Percentiles rank a stretch among this genome's conserved stretches.
Evolutionary conservation across 2,113 vertebrate species (phyloP).

Genomic region (Oryzias melastigma): DNA sequence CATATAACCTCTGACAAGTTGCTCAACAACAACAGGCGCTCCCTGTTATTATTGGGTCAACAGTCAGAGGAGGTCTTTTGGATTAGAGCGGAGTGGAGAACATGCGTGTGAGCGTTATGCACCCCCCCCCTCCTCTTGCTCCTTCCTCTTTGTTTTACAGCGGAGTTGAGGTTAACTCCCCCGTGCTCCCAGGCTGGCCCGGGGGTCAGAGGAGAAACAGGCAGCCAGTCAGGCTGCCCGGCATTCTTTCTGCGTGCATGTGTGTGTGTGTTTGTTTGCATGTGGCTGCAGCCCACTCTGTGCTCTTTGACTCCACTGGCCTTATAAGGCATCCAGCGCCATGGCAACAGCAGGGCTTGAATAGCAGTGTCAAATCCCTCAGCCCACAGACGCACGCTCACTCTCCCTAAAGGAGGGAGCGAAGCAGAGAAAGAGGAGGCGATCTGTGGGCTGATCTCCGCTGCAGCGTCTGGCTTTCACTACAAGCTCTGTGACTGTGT

Average conservation of each 20-base stretch:
- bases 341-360: slow-evolving; percentile 85
- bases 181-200: slow-evolving; percentile 54
- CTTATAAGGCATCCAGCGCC: slow-evolving; percentile 82
- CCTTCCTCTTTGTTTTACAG: slow-evolving; percentile 46
- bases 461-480: slow-evolving; percentile 56
- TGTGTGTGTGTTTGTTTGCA: slow-evolving; percentile 45
- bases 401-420: slow-evolving; percentile 70
- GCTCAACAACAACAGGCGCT: slow-evolving; percentile 62
- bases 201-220: slow-evolving; percentile 74
- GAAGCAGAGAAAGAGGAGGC: slow-evolving; percentile 57
- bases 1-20: slow-evolving; percentile 68
- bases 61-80: slow-evolving; percentile 65
- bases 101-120: slow-evolving; percentile 50
- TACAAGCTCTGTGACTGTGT: slow-evolving; percentile 44
- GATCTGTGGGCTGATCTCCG: slow-evolving; percentile 59
- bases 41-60: slow-evolving; percentile 71
- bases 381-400: slow-evolving; percentile 80
- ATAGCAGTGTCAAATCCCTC: slow-evolving; percentile 88
- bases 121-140: slow-evolving; percentile 12
- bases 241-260: slow-evolving; percentile 66
- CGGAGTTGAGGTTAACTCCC: slow-evolving; percentile 67
- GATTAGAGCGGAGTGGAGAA: slow-evolving; percentile 61
- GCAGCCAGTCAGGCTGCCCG: slow-evolving; percentile 61
- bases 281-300: slow-evolving; percentile 73
- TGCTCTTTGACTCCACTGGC: slow-evolving; percentile 84